phyloP scores from a whole-genome alignment of 2,797 vertebrate species.

The Macropus fuliginosus region DNA sequence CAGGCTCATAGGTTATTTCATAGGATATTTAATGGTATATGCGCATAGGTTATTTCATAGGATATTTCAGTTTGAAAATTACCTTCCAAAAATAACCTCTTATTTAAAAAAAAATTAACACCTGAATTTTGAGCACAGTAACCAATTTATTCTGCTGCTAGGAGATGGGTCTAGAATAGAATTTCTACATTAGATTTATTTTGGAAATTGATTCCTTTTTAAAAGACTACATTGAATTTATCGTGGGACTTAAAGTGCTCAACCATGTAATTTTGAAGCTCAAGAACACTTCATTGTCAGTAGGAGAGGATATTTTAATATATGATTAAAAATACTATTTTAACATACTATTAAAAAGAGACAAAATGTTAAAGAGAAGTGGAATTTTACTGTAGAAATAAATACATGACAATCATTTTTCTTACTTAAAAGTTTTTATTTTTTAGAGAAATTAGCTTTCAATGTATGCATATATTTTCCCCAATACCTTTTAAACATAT shows the following conservation, averaged over 20 bases:
- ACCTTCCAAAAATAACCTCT: constrained; percentile 27
- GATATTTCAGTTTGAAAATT: constrained; percentile 13
- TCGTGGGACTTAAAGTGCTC: neutral
- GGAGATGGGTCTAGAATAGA: constrained; percentile 53
- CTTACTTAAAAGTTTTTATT: constrained; percentile 6
- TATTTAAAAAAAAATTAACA: neutral
- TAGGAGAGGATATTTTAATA: neutral
- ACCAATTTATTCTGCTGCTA: constrained; percentile 57
- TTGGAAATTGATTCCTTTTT: constrained; percentile 30
- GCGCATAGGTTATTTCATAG: neutral
- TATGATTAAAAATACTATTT: constrained; percentile 6
- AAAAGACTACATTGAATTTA: neutral
- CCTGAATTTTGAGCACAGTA: neutral
- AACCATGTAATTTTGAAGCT: constrained; percentile 36
- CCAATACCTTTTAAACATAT: neutral
- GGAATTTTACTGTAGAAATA: constrained; percentile 6
- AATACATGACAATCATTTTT: constrained; percentile 1
- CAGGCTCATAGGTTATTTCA: neutral
- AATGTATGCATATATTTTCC: neutral
- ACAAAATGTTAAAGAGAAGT: constrained; percentile 11
- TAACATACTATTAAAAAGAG: neutral
- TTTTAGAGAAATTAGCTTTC: neutral
- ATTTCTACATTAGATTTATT: constrained; percentile 45
- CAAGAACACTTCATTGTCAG: constrained; percentile 12
- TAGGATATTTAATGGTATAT: neutral